These are phyloP conservation scores for Lanistes nyassanus DNA, from an alignment of 1,140 invertebrate genomes.

Conservation along the genomic window DNA sequence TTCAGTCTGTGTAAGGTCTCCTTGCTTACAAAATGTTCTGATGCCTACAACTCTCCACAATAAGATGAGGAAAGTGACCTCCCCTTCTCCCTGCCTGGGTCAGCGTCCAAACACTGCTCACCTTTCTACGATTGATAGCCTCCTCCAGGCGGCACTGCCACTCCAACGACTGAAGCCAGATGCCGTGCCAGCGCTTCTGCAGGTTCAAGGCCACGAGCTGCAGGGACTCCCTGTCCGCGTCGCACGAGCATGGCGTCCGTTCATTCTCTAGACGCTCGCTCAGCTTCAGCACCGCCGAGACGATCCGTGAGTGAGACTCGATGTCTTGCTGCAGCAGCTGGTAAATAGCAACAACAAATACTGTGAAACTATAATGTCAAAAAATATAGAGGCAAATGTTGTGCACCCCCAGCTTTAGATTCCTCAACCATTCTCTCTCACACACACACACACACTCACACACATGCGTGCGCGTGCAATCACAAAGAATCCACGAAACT, in stretches of 20 bases:
- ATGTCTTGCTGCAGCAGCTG: constrained; percentile 87
- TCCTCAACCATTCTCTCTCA: background rate
- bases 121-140: constrained; percentile 60
- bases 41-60: too few relatives aligned
- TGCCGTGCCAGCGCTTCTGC: constrained; percentile 86
- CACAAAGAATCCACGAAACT: background rate
- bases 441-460: constrained; percentile 6
- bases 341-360: constrained; percentile 2
- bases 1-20: too few relatives aligned
- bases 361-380: background rate
- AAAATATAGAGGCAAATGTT: background rate
- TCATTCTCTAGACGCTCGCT: constrained; percentile 70
- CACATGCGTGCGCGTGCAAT: background rate
- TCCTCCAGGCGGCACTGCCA: constrained; percentile 86
- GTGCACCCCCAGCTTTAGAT: background rate
- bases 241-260: constrained; percentile 40
- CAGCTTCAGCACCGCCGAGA: constrained; percentile 80
- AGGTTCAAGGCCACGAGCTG: constrained; percentile 71
- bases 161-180: constrained; percentile 87
- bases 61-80: too few relatives aligned
- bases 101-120: too few relatives aligned
- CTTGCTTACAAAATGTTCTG: too few relatives aligned
- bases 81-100: too few relatives aligned
- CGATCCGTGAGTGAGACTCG: constrained; percentile 84
- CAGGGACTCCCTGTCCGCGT: constrained; percentile 49